Conservation (phyloP, 1,140 invertebrate genomes). For the Leptopilina boulardi region DNA sequence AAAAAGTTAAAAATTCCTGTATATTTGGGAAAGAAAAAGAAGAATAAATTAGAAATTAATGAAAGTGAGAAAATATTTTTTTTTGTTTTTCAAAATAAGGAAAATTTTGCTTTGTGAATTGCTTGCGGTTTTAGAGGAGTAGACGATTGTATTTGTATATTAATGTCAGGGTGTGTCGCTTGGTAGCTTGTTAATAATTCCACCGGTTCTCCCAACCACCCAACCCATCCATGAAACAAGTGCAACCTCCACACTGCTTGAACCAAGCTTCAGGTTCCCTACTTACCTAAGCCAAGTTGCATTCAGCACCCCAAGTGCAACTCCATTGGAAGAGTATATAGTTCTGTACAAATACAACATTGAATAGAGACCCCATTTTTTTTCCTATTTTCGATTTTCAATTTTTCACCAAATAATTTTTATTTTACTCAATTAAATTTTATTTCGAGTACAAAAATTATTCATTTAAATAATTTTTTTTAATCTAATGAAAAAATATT, state of each 20-base stretch:
- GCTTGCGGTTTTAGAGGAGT: conserved; percentile 32
- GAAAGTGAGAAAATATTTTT: no score
- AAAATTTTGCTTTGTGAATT: neutral
- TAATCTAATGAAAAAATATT: no score
- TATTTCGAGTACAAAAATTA: neutral
- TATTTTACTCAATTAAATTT: neutral
- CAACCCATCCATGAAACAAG: conserved; percentile 31
- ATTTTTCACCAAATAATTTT: neutral
- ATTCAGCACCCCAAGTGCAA: conserved; percentile 21
- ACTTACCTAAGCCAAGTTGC: conserved; percentile 7
- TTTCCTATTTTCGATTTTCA: neutral
- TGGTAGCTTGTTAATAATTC: conserved; percentile 66
- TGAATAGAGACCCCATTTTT: neutral
- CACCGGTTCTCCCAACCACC: conserved; percentile 23
- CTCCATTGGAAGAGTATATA: neutral
- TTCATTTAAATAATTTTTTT: no score
- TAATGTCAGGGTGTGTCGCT: conserved; percentile 55
- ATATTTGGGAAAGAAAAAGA: no score
- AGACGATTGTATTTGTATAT: conserved; percentile 59
- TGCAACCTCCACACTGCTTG: conserved; percentile 36
- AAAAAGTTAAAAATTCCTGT: no score
- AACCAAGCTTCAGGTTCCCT: conserved; percentile 16
- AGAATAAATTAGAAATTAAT: no score
- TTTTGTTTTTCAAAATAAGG: neutral
- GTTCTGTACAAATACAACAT: conserved; percentile 15